A percentile compares a stretch with the other conserved stretches of the same genome.
Conservation (phyloP, 2,888 invertebrate species). For the Callyntrura guangdongensis region DNA sequence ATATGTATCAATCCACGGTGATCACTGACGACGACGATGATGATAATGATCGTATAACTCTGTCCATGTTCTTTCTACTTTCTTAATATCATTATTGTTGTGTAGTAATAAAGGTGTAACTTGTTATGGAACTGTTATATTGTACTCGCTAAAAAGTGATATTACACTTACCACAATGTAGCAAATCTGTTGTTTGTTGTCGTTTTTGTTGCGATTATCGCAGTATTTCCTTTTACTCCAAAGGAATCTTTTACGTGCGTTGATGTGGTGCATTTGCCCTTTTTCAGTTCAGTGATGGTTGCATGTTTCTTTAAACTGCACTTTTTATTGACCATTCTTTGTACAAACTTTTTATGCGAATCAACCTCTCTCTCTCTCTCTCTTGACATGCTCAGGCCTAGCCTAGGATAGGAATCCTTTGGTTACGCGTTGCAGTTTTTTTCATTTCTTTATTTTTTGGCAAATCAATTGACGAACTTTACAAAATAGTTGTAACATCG, state of each 20-base stretch:
- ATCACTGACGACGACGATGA: background rate
- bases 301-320: conserved; percentile 27
- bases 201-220: conserved; percentile 8
- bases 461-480: conserved; percentile 23
- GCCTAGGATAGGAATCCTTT: conserved; percentile 5
- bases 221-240: background rate
- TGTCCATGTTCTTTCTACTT: conserved; percentile 36
- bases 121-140: conserved; percentile 58
- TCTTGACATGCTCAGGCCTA: conserved; percentile 26
- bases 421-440: background rate
- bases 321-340: conserved; percentile 28
- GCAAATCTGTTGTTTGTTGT: conserved; percentile 38
- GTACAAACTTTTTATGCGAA: background rate
- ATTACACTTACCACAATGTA: background rate
- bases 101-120: conserved; percentile 53
- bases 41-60: background rate
- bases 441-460: conserved; percentile 13
- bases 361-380: background rate
- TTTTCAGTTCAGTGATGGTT: conserved; percentile 33
- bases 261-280: background rate
- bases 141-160: background rate
- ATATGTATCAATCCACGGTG: conserved; percentile 34
- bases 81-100: conserved; percentile 3
- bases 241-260: background rate
- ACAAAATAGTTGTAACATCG: background rate